Evolutionary conservation across 2,113 vertebrate genomes (phyloP), one percentile per base, ranked within the genome.

Genomic region (Anguilla japonica): DNA sequence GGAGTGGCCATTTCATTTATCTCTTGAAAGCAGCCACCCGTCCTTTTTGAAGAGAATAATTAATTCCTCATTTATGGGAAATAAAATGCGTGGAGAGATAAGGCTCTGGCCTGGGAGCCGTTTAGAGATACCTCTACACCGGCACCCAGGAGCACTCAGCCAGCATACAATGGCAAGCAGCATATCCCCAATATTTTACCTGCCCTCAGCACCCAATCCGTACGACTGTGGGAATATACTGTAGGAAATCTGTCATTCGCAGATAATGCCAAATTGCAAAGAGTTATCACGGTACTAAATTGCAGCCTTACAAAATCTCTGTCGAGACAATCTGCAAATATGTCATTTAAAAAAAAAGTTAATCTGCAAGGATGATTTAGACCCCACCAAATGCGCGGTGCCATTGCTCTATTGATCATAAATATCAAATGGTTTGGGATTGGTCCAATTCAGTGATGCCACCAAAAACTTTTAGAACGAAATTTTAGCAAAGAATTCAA

Each of bases 51-150:
- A 83, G 71, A 78, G 84, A 85, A 80, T 80, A 85, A 85, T 85
- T 85, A 85, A 80, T 85, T 60, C 75, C 50, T 80, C 40, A 85
- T 85, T 85, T 85, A 85, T 85, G 56, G 41, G 41, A 50, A 80
- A 56, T 85, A 85, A 85, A 79, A 79, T 75, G 34, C 29, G 46
- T 6, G 7, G 29, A 11, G 75, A 85, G 84, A 85, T 81, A 80
- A 26, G 11, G 84, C 41, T n/a, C n/a, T 39, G 71, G 43, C 34
- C 29, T 79, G 43, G 43, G 22, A 34, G 50, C 29, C 29, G 39
- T 85, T 80, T 39, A 53, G 29, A 11, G 26, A 13, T 85, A 18
- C 46, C 43, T 15, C 50, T 60, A 53, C 16, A 40, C 15, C 5
- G 3, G 20, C 22, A 34, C 50, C 53, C 56, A 11, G 50, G 5